Evolutionary conservation across 2,113 vertebrate genomes (phyloP).

Genomic region (Seriola rivoliana): DNA sequence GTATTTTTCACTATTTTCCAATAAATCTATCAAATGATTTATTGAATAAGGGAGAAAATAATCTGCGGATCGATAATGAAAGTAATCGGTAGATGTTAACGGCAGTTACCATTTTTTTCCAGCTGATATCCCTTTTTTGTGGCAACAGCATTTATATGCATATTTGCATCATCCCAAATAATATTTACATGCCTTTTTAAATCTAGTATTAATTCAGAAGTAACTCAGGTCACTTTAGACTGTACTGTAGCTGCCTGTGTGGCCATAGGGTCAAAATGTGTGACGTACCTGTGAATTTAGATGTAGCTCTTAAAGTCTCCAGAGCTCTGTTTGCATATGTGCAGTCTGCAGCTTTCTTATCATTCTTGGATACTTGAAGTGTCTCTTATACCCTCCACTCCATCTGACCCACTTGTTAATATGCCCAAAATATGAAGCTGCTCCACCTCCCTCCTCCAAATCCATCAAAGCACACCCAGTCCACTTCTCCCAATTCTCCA

Average conservation of each 20-base stretch:
- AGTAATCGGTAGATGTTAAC: not conserved
- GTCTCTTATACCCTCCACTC: slow-evolving; percentile 18
- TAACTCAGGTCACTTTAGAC: not conserved
- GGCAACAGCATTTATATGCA: no score
- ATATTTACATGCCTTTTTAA: not conserved
- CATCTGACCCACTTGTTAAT: slow-evolving; percentile 63
- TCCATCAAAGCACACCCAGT: slow-evolving; percentile 46
- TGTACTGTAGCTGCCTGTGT: slow-evolving; percentile 6
- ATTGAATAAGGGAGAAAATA: not conserved
- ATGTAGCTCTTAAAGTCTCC: slow-evolving; percentile 21
- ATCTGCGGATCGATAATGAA: not conserved
- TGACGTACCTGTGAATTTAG: slow-evolving; percentile 42
- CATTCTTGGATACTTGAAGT: slow-evolving; percentile 12
- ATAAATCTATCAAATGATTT: not conserved
- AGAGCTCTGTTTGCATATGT: slow-evolving; percentile 14
- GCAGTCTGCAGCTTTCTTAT: slow-evolving; percentile 25
- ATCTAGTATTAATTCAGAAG: not conserved
- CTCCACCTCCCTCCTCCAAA: slow-evolving; percentile 36
- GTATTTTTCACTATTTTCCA: not conserved
- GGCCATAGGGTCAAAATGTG: slow-evolving; percentile 26
- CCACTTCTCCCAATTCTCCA: slow-evolving; percentile 40
- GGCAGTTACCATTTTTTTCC: no score
- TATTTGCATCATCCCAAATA: not conserved
- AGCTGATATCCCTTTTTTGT: no score
- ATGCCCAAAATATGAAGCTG: slow-evolving; percentile 47